Conservation (phyloP, 2,113 vertebrate genomes). For the Dipodomys spectabilis region DNA sequence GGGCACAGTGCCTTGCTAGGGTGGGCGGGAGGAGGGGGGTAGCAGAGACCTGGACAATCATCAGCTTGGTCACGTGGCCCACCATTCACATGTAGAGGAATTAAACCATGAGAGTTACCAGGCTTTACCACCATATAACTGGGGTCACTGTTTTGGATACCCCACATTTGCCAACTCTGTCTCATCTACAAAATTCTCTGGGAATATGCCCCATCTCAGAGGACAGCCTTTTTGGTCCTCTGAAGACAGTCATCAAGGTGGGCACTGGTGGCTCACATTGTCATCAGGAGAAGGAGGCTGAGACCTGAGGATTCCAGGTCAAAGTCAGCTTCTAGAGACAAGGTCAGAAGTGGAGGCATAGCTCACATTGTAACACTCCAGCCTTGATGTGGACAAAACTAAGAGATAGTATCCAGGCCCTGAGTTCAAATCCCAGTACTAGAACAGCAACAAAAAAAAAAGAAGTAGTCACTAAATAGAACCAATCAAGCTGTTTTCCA, state of each 20-base stretch:
- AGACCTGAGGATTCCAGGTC: too few species aligned
- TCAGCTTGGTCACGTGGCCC: fast-evolving
- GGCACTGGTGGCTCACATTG: too few species aligned
- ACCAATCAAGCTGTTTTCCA: neutral
- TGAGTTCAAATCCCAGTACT: too few species aligned
- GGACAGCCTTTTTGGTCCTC: neutral
- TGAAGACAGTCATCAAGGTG: neutral
- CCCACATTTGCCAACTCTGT: fast-evolving
- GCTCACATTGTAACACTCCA: too few species aligned
- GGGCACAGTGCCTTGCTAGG: neutral
- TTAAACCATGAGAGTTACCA: neutral
- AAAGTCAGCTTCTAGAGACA: too few species aligned
- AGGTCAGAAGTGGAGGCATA: too few species aligned
- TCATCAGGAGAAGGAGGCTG: too few species aligned
- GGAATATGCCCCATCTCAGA: neutral
- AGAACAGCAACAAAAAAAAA: too few species aligned
- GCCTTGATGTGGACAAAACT: too few species aligned
- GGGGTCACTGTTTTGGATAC: too few species aligned
- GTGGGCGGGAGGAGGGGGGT: too few species aligned
- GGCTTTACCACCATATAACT: neutral
- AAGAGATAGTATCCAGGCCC: too few species aligned
- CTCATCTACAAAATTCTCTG: neutral
- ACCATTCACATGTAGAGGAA: fast-evolving
- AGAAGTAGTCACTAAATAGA: neutral
- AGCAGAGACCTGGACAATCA: neutral